Evolutionary conservation across 2,797 vertebrate genomes (phyloP), one percentile per base, ranked within the genome.

Genomic region (Gastrophryne carolinensis): DNA sequence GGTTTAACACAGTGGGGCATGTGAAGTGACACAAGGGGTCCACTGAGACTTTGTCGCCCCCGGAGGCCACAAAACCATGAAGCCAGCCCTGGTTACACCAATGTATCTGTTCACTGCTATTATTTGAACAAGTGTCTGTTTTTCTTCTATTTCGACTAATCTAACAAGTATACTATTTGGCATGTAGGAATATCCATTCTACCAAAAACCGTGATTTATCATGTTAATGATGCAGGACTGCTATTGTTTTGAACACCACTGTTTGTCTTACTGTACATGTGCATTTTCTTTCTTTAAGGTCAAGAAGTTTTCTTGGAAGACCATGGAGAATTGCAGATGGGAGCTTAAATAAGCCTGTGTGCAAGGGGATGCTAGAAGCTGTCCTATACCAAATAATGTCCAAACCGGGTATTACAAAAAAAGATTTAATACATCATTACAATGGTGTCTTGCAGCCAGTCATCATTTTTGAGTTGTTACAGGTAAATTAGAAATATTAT

Each of bases 281-380:
- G n/a, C n/a, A 49, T 62, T 41, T 19, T 0, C 0, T 7, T 0
- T 0, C 12, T 10, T 34, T 1, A 12, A 91, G 91, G 68, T 80
- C 81, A 58, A 10, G 93, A 73, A 89, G 88, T 52, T 99, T 97
- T 82, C 15, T 97, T 0, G 90, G 94, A 83, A 93, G 96, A 1
- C 97, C 97, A 0, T 99, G 97, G 97, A 91, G 97, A 44, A 86
- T 94, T 1, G 95, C 97, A 64, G 96, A 99, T 0, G 94, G 97
- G 13, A 92, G 81, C 1, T 81, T 99, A 79, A 99, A 99, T 82
- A 83, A 84, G 5, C 89, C 92, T 0, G 96, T 96, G 85, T 96
- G 94, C 71, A 99, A 99, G 71, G 96, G 96, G 7, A 96, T 99
- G 94, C 83, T 99, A 90, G 97, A 99, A 77, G 93, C 90, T 0